These are phyloP conservation scores for Odontophorus gujanensis DNA, from an alignment of 2,113 vertebrate species.

Conservation along the genomic window DNA sequence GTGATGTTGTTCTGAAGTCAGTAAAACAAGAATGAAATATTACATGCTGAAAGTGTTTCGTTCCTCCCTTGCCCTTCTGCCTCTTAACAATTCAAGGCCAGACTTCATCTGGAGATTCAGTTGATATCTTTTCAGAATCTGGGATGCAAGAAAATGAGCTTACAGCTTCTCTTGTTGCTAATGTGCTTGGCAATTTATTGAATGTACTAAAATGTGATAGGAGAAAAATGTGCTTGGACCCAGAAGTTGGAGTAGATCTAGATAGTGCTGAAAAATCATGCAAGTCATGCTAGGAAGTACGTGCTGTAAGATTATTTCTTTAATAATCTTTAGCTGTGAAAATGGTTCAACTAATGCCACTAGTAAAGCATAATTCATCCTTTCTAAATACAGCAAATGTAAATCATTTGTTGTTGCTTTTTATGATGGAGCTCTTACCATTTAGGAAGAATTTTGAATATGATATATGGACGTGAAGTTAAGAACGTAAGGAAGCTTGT, in stretches of 20 bases:
- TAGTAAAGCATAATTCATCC: not conserved
- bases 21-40: not conserved
- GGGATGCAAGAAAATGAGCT: not conserved
- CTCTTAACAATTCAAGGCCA: not conserved
- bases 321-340: not conserved
- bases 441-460: not conserved
- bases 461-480: not conserved
- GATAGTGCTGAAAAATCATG: fast-evolving
- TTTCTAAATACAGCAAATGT: not conserved
- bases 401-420: not conserved
- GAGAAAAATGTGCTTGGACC: not conserved
- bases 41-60: not conserved
- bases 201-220: not conserved
- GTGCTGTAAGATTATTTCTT: not conserved
- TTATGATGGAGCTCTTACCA: not conserved
- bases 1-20: not conserved
- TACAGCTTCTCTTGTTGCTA: not conserved
- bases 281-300: not conserved
- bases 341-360: not conserved
- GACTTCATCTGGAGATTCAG: not conserved
- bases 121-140: not conserved
- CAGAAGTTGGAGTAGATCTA: not conserved
- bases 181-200: not conserved
- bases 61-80: not conserved
- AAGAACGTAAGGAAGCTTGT: not conserved